Evolutionary conservation across 2,113 vertebrate genomes (phyloP), one percentile per base, ranked within the genome.

Genomic region (Bubo blakistoni): DNA sequence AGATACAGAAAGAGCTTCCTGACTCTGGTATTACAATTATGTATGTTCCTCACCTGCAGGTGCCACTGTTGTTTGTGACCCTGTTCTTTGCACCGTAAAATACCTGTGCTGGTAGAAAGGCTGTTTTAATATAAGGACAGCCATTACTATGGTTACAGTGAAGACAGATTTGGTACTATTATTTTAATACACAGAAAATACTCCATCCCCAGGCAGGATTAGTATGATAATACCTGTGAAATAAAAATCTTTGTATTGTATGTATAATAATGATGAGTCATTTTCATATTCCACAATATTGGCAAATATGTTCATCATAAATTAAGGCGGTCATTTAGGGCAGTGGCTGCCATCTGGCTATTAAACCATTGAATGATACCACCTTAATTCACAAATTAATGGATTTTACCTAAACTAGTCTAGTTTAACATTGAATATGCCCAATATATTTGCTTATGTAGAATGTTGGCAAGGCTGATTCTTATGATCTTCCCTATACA

Each of bases 61-160:
- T 95, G 88, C 49, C 55, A 54, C 61, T 71, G 47, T 73, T 83
- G 77, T 70, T 80, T 65, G 36, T 47, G 59, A 95, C 88, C 70
- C 34, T 59, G 44, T 59, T 73, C 84, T 92, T 78, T 92, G 51
- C 61, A 81, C 57, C 57, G 52, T 84, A 80, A 81, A 89, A 74
- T 84, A 86, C 40, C 59, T 63, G 34, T 71, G 34, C 90, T 91
- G 73, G 76, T 57, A 87, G 42, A 95, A 70, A 49, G 21, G 44
- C 17, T 79, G 20, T 92, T 92, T 92, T 78, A 76, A 66, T 92
- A 55, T 86, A 86, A 92, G 91, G 67, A 90, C 44, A 59, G 52
- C 55, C 32, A 79, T 96, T 97, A 93, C 95, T 91, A 89, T 90
- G 77, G 93, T 96, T 96, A 96, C 94, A 52, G 51, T 74, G 82